These are phyloP conservation scores for Hypanus sabinus DNA, from an alignment of 2,113 vertebrate species.

Conservation along the genomic window DNA sequence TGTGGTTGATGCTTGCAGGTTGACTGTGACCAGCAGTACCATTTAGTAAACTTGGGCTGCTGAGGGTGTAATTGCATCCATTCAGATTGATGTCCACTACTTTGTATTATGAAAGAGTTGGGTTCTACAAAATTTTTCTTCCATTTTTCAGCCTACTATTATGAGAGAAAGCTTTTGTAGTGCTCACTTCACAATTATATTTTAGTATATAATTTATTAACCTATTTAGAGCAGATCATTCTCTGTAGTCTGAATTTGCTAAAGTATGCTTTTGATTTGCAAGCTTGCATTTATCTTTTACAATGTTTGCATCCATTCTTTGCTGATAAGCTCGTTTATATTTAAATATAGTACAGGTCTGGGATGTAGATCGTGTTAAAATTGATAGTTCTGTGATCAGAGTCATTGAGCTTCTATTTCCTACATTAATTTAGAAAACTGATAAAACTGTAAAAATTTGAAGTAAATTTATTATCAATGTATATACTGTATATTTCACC, in stretches of 20 bases:
- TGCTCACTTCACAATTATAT: too few relatives aligned
- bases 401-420: too few relatives aligned
- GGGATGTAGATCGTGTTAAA: not conserved
- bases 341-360: not conserved
- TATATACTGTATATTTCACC: too few relatives aligned
- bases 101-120: not conserved
- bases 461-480: too few relatives aligned
- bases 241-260: not conserved
- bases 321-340: not conserved
- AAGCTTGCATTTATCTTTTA: not conserved
- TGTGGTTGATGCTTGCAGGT: too few relatives aligned
- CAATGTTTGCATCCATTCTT: not conserved
- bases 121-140: not conserved
- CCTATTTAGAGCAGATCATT: not conserved
- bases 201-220: too few relatives aligned
- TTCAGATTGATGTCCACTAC: not conserved
- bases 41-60: not conserved
- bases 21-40: not conserved
- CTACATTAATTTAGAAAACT: too few relatives aligned
- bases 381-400: not conserved
- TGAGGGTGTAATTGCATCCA: not conserved
- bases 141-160: not conserved
- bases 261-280: not conserved
- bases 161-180: not conserved
- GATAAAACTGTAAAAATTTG: too few relatives aligned